These are phyloP conservation scores for Cetoscarus ocellatus DNA, from an alignment of 2,797 vertebrate species.

Conservation along the genomic window DNA sequence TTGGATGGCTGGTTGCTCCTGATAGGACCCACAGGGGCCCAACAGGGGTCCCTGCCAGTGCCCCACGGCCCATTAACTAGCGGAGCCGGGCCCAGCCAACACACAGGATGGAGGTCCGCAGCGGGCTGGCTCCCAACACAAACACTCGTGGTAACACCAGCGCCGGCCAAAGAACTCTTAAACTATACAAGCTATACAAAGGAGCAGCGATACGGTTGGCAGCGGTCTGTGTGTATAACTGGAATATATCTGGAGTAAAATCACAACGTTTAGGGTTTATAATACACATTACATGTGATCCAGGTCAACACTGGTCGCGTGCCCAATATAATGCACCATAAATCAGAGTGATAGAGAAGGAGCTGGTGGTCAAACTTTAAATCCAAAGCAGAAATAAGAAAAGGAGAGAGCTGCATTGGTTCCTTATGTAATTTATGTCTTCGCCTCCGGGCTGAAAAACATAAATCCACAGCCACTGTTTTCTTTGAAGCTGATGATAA, in stretches of 20 bases:
- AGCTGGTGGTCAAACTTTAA: neutral
- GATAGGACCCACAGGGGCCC: slow-evolving; percentile 51
- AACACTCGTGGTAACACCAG: slow-evolving; percentile 45
- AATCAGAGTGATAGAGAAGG: slow-evolving; percentile 33
- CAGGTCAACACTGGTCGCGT: slow-evolving; percentile 38
- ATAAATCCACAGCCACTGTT: neutral
- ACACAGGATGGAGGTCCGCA: slow-evolving; percentile 48
- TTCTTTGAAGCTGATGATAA: slow-evolving; percentile 24
- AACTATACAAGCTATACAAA: slow-evolving; percentile 51
- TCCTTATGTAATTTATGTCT: slow-evolving; percentile 21
- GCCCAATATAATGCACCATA: slow-evolving; percentile 16
- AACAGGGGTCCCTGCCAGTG: slow-evolving; percentile 5
- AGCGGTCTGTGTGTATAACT: slow-evolving; percentile 46
- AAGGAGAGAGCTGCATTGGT: neutral
- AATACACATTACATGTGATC: slow-evolving; percentile 37
- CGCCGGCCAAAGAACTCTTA: slow-evolving; percentile 40
- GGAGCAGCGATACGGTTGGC: slow-evolving; percentile 44
- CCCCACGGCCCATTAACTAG: slow-evolving; percentile 56
- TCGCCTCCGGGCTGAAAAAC: slow-evolving; percentile 13
- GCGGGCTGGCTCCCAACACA: slow-evolving; percentile 47
- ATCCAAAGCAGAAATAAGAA: slow-evolving; percentile 11
- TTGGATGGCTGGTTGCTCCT: slow-evolving; percentile 63
- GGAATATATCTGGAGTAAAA: slow-evolving; percentile 53
- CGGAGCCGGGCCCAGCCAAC: slow-evolving; percentile 36
- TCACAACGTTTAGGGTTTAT: slow-evolving; percentile 46